Percentiles rank a stretch among this genome's conserved stretches.
Evolutionary conservation across 1,140 invertebrate genomes (phyloP).

Genomic region (Pinna nobilis): DNA sequence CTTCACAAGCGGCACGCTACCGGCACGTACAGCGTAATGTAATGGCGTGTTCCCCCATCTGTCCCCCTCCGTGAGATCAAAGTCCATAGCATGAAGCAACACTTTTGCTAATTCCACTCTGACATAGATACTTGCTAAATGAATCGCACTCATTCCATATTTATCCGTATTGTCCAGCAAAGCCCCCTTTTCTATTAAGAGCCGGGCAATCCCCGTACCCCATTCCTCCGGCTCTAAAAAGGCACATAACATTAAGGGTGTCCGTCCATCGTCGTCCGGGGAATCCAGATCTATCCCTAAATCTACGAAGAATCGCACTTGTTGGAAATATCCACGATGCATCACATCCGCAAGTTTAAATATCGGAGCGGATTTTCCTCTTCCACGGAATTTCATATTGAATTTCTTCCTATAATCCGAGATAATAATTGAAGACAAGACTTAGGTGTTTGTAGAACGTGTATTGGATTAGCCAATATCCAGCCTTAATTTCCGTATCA

Average conservation of each 20-base stretch:
- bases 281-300: constrained; percentile 58
- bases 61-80: constrained; percentile 60
- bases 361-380: constrained; percentile 40
- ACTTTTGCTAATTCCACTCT: constrained; percentile 54
- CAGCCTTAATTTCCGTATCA: too few species aligned
- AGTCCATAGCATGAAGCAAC: constrained; percentile 65
- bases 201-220: constrained; percentile 62
- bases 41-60: constrained; percentile 66
- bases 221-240: constrained; percentile 64
- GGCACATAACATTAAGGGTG: constrained; percentile 64
- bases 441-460: background rate
- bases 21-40: constrained; percentile 64
- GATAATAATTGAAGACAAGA: background rate
- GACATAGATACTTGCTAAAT: constrained; percentile 67
- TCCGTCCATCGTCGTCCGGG: constrained; percentile 52
- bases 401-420: background rate
- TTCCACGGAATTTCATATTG: constrained; percentile 36
- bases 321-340: constrained; percentile 63
- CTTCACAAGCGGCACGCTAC: constrained; percentile 52
- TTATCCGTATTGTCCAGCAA: constrained; percentile 53
- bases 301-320: constrained; percentile 62
- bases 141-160: constrained; percentile 64
- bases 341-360: constrained; percentile 56
- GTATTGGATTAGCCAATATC: too few species aligned
- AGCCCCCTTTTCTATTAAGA: constrained; percentile 67